These are phyloP conservation scores for Xylota segnis DNA, from an alignment of 2,888 invertebrate genomes.

Conservation along the genomic window DNA sequence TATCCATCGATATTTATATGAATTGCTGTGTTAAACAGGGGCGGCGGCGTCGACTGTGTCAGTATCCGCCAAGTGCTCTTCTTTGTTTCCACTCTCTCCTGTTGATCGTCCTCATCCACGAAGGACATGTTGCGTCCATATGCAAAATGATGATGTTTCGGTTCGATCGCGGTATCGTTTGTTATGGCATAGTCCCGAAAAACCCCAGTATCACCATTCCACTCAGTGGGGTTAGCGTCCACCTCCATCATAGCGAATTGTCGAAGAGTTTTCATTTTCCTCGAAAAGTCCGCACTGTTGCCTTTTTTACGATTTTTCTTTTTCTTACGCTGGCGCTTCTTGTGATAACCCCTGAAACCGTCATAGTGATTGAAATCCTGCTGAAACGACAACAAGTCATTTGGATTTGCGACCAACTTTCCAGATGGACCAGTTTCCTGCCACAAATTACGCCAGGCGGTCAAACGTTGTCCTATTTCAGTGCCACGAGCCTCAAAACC, in stretches of 20 bases:
- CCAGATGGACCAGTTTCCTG: slow-evolving; percentile 90
- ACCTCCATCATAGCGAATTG: slow-evolving; percentile 56
- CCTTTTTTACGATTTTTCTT: slow-evolving; percentile 77
- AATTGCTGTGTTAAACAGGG: slow-evolving; percentile 76
- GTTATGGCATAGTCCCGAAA: slow-evolving; percentile 82
- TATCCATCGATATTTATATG: slow-evolving; percentile 85
- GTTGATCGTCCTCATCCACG: slow-evolving; percentile 86
- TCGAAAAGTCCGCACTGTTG: slow-evolving; percentile 68
- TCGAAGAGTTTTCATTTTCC: slow-evolving; percentile 77
- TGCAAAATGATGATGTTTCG: slow-evolving; percentile 85
- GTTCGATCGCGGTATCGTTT: slow-evolving; percentile 79
- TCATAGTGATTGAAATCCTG: slow-evolving; percentile 78
- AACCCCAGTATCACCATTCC: slow-evolving; percentile 82
- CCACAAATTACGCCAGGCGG: slow-evolving; percentile 93
- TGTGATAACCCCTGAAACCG: slow-evolving; percentile 77
- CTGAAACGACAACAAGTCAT: slow-evolving; percentile 85
- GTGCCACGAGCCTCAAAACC: slow-evolving; percentile 98
- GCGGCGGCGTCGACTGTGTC: slow-evolving; percentile 85
- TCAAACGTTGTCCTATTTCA: slow-evolving; percentile 90
- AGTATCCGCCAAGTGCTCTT: slow-evolving; percentile 87
- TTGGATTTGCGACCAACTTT: slow-evolving; percentile 90
- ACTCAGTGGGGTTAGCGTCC: slow-evolving; percentile 77
- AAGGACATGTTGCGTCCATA: slow-evolving; percentile 87
- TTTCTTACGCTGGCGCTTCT: slow-evolving; percentile 80
- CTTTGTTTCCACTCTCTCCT: slow-evolving; percentile 85